A percentile compares a stretch with the other conserved stretches of the same genome.
These are phyloP conservation scores for Trachops cirrhosus DNA, from an alignment of 2,797 vertebrate species.

Conservation along the genomic window DNA sequence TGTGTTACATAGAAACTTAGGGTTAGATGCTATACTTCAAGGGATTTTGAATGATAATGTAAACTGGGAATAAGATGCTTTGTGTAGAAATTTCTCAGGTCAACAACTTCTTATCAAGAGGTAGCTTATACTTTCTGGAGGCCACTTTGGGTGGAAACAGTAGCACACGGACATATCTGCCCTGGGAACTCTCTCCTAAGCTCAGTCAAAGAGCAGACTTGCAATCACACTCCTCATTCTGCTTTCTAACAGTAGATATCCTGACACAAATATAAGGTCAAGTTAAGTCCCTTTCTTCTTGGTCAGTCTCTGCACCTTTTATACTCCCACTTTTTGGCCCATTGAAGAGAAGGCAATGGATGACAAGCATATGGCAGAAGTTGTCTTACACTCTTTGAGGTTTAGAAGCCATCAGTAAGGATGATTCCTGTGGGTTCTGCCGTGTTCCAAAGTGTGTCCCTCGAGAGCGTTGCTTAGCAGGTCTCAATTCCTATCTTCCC, in stretches of 20 bases:
- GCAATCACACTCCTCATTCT: not conserved
- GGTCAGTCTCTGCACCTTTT: not conserved
- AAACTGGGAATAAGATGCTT: not conserved
- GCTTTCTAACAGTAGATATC: not conserved
- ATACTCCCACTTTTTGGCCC: not conserved
- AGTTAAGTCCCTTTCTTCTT: not conserved
- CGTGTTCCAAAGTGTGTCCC: not conserved
- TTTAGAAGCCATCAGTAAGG: not conserved
- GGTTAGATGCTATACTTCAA: not conserved
- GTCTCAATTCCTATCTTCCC: conserved; percentile 23
- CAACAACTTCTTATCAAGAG: not conserved
- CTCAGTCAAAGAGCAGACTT: not conserved
- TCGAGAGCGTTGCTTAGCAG: not conserved
- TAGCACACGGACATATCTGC: not conserved
- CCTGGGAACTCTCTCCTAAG: conserved; percentile 14
- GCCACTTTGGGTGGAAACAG: not conserved
- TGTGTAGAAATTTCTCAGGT: conserved; percentile 20
- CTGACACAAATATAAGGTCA: not conserved
- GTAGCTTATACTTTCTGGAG: not conserved
- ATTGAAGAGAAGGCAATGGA: not conserved
- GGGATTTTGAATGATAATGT: conserved; percentile 34
- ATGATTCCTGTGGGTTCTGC: conserved; percentile 22
- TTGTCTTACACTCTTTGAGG: not conserved
- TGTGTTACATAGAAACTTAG: not conserved
- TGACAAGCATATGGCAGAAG: not conserved